Conservation (phyloP, 2,888 invertebrate genomes). For the Hanleya hanleyi region DNA sequence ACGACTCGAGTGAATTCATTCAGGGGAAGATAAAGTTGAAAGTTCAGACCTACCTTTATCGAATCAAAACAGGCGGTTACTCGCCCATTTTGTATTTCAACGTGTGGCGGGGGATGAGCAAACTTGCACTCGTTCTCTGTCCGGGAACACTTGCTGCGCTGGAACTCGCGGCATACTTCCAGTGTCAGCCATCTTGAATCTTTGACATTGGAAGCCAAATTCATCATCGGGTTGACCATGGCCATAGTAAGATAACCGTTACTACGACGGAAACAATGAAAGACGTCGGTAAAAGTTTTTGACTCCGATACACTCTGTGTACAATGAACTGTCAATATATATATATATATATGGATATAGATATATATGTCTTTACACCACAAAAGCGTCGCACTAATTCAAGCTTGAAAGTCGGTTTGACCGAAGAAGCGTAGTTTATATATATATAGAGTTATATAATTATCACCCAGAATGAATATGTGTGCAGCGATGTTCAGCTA, state of each 20-base stretch:
- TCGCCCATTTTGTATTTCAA: slow-evolving; percentile 99
- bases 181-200: slow-evolving; percentile 99
- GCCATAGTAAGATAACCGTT: slow-evolving; percentile 49
- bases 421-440: neutral
- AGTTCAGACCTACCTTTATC: slow-evolving; percentile 99
- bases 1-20: too few species aligned
- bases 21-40: too few species aligned
- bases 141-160: slow-evolving; percentile 99
- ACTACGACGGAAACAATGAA: neutral
- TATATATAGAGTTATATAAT: neutral
- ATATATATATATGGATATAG: neutral
- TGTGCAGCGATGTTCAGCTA: neutral
- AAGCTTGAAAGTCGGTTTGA: neutral
- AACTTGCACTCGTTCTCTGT: slow-evolving; percentile 99
- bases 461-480: neutral
- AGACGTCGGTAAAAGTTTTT: neutral
- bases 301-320: neutral
- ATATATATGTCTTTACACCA: neutral
- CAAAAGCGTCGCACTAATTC: neutral
- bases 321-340: neutral
- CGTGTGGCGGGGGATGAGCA: slow-evolving; percentile 99
- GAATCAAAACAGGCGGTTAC: slow-evolving; percentile 99
- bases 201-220: slow-evolving; percentile 77
- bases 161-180: slow-evolving; percentile 98
- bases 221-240: slow-evolving; percentile 58